Conservation (phyloP, 2,113 vertebrate species). For the Chrysemys picta region DNA sequence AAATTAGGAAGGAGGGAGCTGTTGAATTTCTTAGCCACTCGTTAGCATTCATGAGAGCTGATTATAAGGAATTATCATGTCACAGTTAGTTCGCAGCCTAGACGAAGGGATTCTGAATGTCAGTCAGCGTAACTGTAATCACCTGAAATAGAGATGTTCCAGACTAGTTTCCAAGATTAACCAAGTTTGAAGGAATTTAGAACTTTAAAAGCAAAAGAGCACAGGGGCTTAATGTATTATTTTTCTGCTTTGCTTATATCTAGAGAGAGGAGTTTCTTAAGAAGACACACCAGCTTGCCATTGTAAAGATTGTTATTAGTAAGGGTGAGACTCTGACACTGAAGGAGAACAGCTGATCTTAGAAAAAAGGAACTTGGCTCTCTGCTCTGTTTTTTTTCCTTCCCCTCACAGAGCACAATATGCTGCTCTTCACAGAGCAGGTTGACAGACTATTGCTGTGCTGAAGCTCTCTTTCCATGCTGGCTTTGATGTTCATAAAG, state of each 20-base stretch:
- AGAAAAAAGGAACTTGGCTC: neutral
- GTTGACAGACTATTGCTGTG: neutral
- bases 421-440: neutral
- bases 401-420: neutral
- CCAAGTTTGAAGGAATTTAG: conserved; percentile 46
- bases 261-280: neutral
- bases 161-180: conserved; percentile 61
- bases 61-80: conserved; percentile 60
- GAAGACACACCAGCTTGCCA: neutral
- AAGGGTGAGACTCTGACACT: neutral
- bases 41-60: conserved; percentile 65
- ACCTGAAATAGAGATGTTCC: conserved; percentile 55
- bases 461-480: neutral
- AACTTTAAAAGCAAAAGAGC: conserved; percentile 37
- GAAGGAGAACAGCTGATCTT: neutral
- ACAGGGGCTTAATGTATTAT: neutral
- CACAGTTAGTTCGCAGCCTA: conserved; percentile 66
- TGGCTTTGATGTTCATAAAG: conserved; percentile 67
- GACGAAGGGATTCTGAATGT: conserved; percentile 66
- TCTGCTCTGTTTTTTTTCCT: neutral
- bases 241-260: neutral
- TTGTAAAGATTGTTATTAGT: neutral
- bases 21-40: conserved; percentile 1
- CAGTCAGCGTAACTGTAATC: conserved; percentile 67
- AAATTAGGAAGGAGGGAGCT: conserved; percentile 11